A percentile compares a stretch with the other conserved stretches of the same genome.
Conservation (phyloP, 2,797 vertebrate species). For the Ctenochaetus hawaiiensis region DNA sequence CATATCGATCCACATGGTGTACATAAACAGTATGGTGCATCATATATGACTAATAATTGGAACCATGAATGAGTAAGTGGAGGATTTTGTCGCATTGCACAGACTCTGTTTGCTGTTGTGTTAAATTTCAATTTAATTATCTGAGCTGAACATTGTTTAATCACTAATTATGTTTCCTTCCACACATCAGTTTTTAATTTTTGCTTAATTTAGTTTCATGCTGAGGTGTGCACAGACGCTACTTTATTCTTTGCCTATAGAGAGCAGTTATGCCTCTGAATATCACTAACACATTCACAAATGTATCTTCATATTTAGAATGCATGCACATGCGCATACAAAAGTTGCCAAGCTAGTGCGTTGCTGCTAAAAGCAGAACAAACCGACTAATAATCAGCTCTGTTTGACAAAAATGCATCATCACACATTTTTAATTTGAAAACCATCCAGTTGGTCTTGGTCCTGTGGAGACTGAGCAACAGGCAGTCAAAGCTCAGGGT, state of each 20-base stretch:
- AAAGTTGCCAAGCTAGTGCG: background rate
- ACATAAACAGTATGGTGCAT: constrained; percentile 17
- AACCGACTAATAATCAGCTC: constrained; percentile 6
- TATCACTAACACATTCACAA: constrained; percentile 19
- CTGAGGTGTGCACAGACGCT: background rate
- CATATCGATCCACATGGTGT: constrained; percentile 30
- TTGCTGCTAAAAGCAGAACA: constrained; percentile 18
- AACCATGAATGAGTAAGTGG: background rate
- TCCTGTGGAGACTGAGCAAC: constrained; percentile 38
- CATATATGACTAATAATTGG: constrained; percentile 7
- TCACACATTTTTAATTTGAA: constrained; percentile 17
- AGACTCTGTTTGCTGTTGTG: constrained; percentile 12
- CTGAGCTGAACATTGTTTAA: background rate
- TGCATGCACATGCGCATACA: background rate
- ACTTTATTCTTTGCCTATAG: constrained; percentile 3
- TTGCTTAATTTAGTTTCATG: background rate
- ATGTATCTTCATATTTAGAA: constrained; percentile 26
- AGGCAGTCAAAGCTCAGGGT: constrained; percentile 25
- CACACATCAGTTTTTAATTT: constrained; percentile 8
- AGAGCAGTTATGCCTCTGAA: constrained; percentile 17
- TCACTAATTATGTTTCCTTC: constrained; percentile 3
- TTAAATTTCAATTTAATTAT: background rate
- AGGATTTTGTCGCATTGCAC: background rate
- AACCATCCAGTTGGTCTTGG: constrained; percentile 9
- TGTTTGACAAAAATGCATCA: constrained; percentile 18